A percentile compares a stretch with the other conserved stretches of the same genome.
Conservation (phyloP, 2,797 vertebrate species). For the Otolemur crassicaudatus region DNA sequence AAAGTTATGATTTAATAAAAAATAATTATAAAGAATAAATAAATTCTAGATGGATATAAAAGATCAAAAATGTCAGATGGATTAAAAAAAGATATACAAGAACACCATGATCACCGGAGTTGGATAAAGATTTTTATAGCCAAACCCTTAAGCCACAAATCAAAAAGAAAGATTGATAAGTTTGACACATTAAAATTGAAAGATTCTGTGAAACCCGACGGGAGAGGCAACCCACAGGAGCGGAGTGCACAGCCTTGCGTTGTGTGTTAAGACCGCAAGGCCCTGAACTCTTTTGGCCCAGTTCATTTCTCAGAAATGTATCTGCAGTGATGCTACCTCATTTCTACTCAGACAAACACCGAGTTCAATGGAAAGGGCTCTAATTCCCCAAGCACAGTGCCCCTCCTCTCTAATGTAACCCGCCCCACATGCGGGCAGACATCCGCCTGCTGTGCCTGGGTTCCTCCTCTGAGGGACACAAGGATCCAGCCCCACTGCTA, state of each 20-base stretch:
- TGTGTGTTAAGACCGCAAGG: rapidly evolving
- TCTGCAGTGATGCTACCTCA: neutral
- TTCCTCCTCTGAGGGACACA: neutral
- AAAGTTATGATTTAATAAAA: too few relatives aligned
- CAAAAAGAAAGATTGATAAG: conserved; percentile 9
- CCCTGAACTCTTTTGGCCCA: neutral
- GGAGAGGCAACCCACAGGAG: neutral
- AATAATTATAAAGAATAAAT: neutral
- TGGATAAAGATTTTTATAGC: neutral
- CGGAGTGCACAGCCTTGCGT: neutral
- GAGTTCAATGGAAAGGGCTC: neutral
- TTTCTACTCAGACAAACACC: neutral
- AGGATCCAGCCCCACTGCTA: neutral
- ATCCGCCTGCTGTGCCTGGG: neutral
- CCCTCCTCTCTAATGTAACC: neutral
- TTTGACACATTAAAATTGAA: conserved; percentile 33
- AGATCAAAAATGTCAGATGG: neutral
- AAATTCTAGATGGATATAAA: conserved; percentile 9
- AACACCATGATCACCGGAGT: neutral
- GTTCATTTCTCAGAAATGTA: neutral
- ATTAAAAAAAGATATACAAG: conserved; percentile 1
- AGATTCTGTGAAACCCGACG: neutral
- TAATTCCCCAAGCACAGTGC: neutral
- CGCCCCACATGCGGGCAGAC: neutral
- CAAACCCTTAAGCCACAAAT: conserved; percentile 17